phyloP scores from a whole-genome alignment of 2,888 invertebrate genomes.

The Megamerina dolium region DNA sequence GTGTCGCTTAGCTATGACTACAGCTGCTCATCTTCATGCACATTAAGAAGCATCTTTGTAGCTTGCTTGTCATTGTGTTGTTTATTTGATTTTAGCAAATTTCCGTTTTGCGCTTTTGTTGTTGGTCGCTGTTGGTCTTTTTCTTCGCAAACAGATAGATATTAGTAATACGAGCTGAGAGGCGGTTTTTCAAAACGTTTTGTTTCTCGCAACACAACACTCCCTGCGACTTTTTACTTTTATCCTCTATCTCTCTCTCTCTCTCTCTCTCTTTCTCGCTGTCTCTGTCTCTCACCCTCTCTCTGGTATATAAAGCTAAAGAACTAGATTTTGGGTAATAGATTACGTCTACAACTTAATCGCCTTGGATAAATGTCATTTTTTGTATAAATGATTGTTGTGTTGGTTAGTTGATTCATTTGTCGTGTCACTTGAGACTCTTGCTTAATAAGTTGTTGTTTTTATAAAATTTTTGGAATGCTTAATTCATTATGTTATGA shows the following conservation, averaged over 20 bases:
- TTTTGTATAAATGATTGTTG: slow-evolving; percentile 24
- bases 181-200: slow-evolving; percentile 43
- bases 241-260: slow-evolving; percentile 18
- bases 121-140: no score
- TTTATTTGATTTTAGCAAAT: slow-evolving; percentile 19
- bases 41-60: slow-evolving; percentile 24
- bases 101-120: slow-evolving; percentile 32
- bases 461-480: slow-evolving; percentile 9
- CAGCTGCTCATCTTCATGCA: slow-evolving; percentile 26
- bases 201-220: no score
- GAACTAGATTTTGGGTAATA: slow-evolving; percentile 49
- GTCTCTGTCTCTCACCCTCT: not conserved
- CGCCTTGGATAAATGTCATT: slow-evolving; percentile 47
- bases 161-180: slow-evolving; percentile 47
- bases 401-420: slow-evolving; percentile 10
- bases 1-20: slow-evolving; percentile 18
- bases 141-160: slow-evolving; percentile 6
- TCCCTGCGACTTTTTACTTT: slow-evolving; percentile 22
- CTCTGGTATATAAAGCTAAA: slow-evolving; percentile 38
- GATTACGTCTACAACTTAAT: slow-evolving; percentile 50
- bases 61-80: slow-evolving; percentile 9
- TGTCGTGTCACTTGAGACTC: slow-evolving; percentile 16
- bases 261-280: not conserved
- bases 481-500: no score
- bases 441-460: slow-evolving; percentile 8